A percentile compares a stretch with the other conserved stretches of the same genome.
Evolutionary conservation across 2,797 vertebrate species (phyloP).

Genomic region (Siniperca obscura): DNA sequence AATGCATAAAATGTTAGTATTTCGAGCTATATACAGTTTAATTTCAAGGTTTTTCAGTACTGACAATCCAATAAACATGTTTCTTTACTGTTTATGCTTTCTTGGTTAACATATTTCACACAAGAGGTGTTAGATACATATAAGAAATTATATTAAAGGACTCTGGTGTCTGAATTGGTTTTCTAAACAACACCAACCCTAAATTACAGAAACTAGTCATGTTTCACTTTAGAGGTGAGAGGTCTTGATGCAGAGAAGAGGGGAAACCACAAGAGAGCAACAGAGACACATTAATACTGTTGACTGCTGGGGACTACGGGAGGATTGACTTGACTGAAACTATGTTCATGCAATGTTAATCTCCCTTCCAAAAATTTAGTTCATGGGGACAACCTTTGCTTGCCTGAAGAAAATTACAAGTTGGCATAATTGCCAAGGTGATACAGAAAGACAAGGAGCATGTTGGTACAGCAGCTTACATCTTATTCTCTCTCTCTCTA

Average conservation of each 20-base stretch:
- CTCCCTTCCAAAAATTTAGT: conserved; percentile 25
- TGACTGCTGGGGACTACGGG: not conserved
- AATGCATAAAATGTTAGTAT: conserved; percentile 37
- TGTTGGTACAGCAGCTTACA: not conserved
- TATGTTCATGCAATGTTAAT: conserved; percentile 11
- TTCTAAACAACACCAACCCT: not conserved
- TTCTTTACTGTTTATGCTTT: conserved; percentile 31
- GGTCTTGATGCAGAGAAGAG: not conserved
- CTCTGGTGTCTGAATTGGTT: not conserved
- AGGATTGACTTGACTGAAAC: conserved; percentile 11
- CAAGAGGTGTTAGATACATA: not conserved
- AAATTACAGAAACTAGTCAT: not conserved
- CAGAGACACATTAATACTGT: conserved; percentile 35
- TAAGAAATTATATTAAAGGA: not conserved
- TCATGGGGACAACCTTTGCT: conserved; percentile 31
- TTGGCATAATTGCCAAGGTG: conserved; percentile 43
- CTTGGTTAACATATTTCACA: conserved; percentile 5
- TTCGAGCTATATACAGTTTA: conserved; percentile 10
- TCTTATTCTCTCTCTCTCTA: conserved; percentile 20
- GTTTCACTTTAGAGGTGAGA: not conserved
- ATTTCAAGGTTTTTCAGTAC: conserved; percentile 19
- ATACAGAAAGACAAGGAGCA: conserved; percentile 24
- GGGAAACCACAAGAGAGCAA: conserved; percentile 62
- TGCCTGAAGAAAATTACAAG: conserved; percentile 49
- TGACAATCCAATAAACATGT: conserved; percentile 58